Percentiles rank a stretch among this genome's conserved stretches.
Evolutionary conservation across 2,113 vertebrate species (phyloP).

Genomic region (Campylomormyrus tamandua): DNA sequence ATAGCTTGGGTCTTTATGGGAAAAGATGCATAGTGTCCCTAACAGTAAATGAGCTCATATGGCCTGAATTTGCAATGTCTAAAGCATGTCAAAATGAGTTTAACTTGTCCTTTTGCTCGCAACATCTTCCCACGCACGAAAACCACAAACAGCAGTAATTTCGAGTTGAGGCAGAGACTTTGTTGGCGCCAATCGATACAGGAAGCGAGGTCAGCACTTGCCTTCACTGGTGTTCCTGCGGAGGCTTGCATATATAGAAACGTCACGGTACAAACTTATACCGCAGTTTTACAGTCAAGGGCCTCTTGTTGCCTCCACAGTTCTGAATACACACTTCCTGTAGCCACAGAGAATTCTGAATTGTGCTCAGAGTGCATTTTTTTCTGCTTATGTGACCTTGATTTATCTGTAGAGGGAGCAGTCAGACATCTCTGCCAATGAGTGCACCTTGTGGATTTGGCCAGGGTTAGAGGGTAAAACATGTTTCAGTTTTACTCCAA

Average conservation of each 20-base stretch:
- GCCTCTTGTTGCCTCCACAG: background rate
- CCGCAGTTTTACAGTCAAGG: background rate
- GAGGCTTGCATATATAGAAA: background rate
- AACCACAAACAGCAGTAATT: background rate
- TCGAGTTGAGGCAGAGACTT: background rate
- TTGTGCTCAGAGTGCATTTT: background rate
- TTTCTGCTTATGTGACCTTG: background rate
- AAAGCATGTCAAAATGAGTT: background rate
- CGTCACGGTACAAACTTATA: background rate
- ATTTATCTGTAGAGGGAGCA: background rate
- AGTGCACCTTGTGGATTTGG: background rate
- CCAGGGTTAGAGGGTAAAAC: background rate
- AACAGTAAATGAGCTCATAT: constrained; percentile 8
- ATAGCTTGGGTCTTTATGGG: background rate
- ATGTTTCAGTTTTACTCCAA: background rate
- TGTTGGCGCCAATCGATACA: background rate
- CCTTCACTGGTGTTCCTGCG: background rate
- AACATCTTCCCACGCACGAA: background rate
- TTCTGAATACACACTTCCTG: background rate
- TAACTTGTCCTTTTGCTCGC: constrained; percentile 1
- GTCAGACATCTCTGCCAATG: background rate
- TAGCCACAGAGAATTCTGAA: background rate
- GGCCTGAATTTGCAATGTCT: background rate
- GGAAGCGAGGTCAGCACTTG: background rate
- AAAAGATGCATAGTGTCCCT: background rate